Conservation (phyloP, 2,113 vertebrate species). For the Raja brachyura region DNA sequence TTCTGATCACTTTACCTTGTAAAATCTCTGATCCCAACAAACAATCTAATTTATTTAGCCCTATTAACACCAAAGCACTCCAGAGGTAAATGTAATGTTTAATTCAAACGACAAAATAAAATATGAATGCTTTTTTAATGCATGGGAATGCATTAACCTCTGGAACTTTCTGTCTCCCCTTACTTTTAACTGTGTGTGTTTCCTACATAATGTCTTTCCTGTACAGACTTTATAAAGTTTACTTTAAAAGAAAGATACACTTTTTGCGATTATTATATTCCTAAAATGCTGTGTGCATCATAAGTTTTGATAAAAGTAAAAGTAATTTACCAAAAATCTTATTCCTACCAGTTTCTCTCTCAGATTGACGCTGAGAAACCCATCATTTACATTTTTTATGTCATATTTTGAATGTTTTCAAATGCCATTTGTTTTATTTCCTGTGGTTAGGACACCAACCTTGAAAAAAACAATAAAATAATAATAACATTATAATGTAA, state of each 20-base stretch:
- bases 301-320: not conserved
- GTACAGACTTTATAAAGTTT: not conserved
- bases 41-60: slow-evolving; percentile 22
- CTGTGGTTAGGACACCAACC: not conserved
- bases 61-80: slow-evolving; percentile 18
- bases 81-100: slow-evolving; percentile 19
- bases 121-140: slow-evolving; percentile 13
- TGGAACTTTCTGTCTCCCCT: not conserved
- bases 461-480: no score
- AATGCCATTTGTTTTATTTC: not conserved
- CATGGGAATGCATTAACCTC: slow-evolving; percentile 4
- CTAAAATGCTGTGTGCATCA: not conserved
- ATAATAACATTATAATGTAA: no score
- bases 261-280: not conserved
- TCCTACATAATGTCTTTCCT: not conserved
- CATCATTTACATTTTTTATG: not conserved
- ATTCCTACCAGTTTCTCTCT: not conserved
- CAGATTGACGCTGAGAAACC: not conserved
- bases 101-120: not conserved
- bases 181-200: no score
- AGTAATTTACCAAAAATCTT: not conserved
- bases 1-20: slow-evolving; percentile 16
- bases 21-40: slow-evolving; percentile 6
- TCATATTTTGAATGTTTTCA: not conserved
- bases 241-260: not conserved